Percentiles rank a stretch among this genome's conserved stretches.
Evolutionary conservation across 2,113 vertebrate genomes (phyloP).

Genomic region (Ophthalmolycus amberensis): DNA sequence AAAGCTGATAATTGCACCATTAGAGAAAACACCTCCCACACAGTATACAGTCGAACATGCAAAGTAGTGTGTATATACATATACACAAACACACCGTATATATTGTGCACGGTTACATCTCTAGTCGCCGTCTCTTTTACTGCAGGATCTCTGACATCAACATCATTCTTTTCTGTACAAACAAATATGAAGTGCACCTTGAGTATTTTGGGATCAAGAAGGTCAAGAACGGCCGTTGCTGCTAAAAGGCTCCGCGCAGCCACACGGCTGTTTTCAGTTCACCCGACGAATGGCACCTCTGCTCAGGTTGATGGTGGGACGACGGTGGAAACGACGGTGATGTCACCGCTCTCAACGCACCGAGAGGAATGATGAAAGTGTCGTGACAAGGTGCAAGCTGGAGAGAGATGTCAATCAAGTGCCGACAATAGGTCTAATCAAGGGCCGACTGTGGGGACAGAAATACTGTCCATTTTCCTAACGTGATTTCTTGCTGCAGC

Average conservation of each 20-base stretch:
- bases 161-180: background rate
- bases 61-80: background rate
- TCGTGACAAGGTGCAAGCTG: background rate
- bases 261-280: background rate
- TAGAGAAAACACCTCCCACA: constrained; percentile 44
- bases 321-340: background rate
- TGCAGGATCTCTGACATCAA: background rate
- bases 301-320: background rate
- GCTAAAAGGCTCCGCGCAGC: background rate
- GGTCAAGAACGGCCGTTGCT: background rate
- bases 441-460: background rate
- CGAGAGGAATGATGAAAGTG: background rate
- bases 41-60: background rate
- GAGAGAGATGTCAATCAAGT: background rate
- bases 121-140: background rate
- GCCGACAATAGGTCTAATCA: constrained; percentile 1
- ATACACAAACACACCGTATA: background rate
- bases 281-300: background rate
- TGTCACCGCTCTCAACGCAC: background rate
- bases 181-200: background rate
- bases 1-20: constrained; percentile 49
- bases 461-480: background rate
- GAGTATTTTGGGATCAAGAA: background rate
- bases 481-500: background rate
- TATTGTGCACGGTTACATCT: background rate